Conservation (phyloP, 2,888 invertebrate genomes). For the Perithous albicinctus region DNA sequence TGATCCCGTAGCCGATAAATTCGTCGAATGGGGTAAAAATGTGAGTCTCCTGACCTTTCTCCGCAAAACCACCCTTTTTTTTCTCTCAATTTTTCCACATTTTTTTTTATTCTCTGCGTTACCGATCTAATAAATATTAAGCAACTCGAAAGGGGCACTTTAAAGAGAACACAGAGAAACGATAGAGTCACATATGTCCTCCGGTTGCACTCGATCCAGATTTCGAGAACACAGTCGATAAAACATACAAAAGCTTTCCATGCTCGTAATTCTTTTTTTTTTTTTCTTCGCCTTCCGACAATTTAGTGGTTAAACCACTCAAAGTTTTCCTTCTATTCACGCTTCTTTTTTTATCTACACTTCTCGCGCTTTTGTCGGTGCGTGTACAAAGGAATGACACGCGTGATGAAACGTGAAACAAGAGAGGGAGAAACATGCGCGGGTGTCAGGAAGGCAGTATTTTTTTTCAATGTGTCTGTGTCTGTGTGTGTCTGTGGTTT, state of each 20-base stretch:
- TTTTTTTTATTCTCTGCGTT: slow-evolving; percentile 36
- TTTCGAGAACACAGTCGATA: too few relatives aligned
- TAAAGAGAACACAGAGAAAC: slow-evolving; percentile 35
- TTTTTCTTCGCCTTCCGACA: slow-evolving; percentile 33
- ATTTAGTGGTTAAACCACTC: slow-evolving; percentile 35
- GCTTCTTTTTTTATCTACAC: slow-evolving; percentile 6
- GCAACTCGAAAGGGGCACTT: slow-evolving; percentile 3
- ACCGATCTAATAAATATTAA: slow-evolving; percentile 58
- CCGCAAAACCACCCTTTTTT: slow-evolving; percentile 28
- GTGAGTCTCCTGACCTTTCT: slow-evolving; percentile 38
- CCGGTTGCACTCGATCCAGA: neutral
- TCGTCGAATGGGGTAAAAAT: slow-evolving; percentile 58
- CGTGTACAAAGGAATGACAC: slow-evolving; percentile 15
- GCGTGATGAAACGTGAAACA: slow-evolving; percentile 40
- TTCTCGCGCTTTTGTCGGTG: neutral
- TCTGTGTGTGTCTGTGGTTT: too few relatives aligned
- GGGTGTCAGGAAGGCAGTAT: neutral
- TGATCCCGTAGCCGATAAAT: slow-evolving; percentile 36
- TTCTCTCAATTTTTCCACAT: neutral
- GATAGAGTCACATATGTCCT: slow-evolving; percentile 47
- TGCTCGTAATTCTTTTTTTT: too few relatives aligned
- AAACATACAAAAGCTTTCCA: too few relatives aligned
- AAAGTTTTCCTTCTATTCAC: slow-evolving; percentile 4
- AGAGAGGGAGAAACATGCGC: slow-evolving; percentile 3
- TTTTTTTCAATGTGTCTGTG: slow-evolving; percentile 4